Evolutionary conservation across 2,888 invertebrate species (phyloP).

Genomic region (Mycalesis mineus): DNA sequence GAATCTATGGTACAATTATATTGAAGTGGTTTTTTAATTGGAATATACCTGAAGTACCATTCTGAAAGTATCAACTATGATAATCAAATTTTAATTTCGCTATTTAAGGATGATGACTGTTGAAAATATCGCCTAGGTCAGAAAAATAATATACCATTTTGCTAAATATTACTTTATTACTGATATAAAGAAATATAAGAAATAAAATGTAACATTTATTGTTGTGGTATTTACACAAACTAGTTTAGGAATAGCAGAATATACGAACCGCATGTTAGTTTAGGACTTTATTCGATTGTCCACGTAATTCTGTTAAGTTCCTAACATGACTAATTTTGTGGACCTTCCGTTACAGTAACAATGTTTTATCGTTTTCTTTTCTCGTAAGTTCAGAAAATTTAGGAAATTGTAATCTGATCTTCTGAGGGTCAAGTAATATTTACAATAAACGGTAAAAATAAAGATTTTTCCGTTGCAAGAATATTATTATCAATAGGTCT

Average conservation of each 20-base stretch:
- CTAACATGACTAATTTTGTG: constrained; percentile 19
- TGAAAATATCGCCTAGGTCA: too few relatives aligned
- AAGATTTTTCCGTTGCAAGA: too few relatives aligned
- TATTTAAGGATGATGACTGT: too few relatives aligned
- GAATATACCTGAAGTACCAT: too few relatives aligned
- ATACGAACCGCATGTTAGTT: constrained; percentile 20
- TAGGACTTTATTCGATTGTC: constrained; percentile 13
- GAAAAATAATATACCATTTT: too few relatives aligned
- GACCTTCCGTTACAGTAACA: constrained; percentile 14
- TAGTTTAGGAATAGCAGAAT: background rate
- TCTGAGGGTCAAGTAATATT: background rate
- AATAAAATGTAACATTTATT: background rate
- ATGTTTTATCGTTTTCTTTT: constrained; percentile 15
- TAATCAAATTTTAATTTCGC: too few relatives aligned
- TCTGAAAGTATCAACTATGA: too few relatives aligned
- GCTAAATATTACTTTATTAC: too few relatives aligned
- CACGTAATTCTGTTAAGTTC: background rate
- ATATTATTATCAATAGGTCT: too few relatives aligned
- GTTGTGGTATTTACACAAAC: background rate
- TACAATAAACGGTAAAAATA: too few relatives aligned
- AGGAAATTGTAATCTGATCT: background rate
- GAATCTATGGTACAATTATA: too few relatives aligned
- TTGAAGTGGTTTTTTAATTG: too few relatives aligned
- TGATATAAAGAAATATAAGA: background rate
- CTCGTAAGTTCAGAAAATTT: background rate